Base-by-base conservation (phyloP, 2,888 invertebrate genomes). In the Athalia rosae region DNA sequence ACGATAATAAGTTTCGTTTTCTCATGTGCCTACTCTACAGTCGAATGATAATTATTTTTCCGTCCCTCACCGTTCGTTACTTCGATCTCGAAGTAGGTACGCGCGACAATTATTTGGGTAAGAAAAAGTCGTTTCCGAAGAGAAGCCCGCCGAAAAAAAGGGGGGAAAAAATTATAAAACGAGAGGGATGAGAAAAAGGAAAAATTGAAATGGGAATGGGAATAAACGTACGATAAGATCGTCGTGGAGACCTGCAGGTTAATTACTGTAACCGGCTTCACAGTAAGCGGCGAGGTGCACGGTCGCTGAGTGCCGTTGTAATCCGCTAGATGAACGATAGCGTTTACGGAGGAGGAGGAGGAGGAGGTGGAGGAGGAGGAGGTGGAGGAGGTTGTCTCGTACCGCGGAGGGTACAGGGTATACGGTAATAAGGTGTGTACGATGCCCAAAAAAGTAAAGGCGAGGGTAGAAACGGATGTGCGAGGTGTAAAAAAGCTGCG, bases 231-330 rank as follows among this genome's bases (percentile, higher is more conserved):
- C 28, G 28, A 28, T 28, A 28, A 53, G 7, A 53, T 53, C 53
- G 53, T 4, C n/a, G 7, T 9, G 7, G 9, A 4, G 53, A 11
- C 9, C 11, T 11, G 53, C 4, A 43, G 71, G 58, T 71, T 71
- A 58, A 71, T 71, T 71, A 71, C 71, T 71, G 71, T 45, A 71
- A 71, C 71, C 71, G 71, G 58, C 71, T 71, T 56, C 71, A 71
- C 71, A 71, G 71, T 45, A 53, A 53, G 11, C 56, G 71, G 28
- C 58, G 13, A 71, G 71, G 28, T 58, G n/a, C 45, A 50, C 64
- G 58, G 28, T 28, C 62, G 59, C 5, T 67, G 50, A 53, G 50
- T 67, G 67, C 58, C 56, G 56, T 71, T 71, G 71, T 71, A 71
- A 71, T 71, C 71, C 41, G 71, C 43, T 71, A 71, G 71, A 71